phyloP scores from a whole-genome alignment of 2,113 vertebrate genomes.

The Rhinoderma darwinii region DNA sequence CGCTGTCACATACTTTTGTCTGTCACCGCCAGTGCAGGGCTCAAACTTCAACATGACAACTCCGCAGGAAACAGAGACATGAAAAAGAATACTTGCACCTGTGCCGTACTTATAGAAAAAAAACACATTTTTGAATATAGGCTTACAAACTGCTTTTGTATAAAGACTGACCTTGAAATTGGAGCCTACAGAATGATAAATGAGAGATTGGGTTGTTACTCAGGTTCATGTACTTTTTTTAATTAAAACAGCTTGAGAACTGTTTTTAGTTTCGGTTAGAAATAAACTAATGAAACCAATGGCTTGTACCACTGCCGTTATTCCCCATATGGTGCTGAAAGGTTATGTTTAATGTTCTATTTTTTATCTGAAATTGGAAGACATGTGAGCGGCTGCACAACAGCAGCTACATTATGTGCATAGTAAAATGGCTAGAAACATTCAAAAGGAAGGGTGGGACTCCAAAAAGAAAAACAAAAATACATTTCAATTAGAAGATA shows the following conservation, averaged over 20 bases:
- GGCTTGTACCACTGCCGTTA: neutral
- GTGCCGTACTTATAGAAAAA: constrained; percentile 17
- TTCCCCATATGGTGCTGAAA: neutral
- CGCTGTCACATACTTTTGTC: neutral
- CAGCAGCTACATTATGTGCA: neutral
- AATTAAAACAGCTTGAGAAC: neutral
- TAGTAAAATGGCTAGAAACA: neutral
- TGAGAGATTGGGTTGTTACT: neutral
- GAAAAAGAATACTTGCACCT: constrained; percentile 31
- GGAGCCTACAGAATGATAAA: neutral
- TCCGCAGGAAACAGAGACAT: constrained; percentile 14
- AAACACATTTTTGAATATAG: constrained; percentile 15
- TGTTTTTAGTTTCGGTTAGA: neutral
- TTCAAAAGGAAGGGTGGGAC: neutral
- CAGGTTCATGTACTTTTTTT: neutral
- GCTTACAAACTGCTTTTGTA: constrained; percentile 9
- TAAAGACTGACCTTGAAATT: constrained; percentile 29
- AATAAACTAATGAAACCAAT: constrained; percentile 3
- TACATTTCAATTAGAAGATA: too few species aligned
- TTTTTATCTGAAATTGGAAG: neutral
- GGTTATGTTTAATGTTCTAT: neutral
- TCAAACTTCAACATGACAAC: constrained; percentile 3
- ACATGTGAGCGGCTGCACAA: neutral
- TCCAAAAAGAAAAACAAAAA: too few species aligned
- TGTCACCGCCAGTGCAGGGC: neutral